Conservation (phyloP, 2,797 vertebrate species). For the Cottoperca gobio region DNA sequence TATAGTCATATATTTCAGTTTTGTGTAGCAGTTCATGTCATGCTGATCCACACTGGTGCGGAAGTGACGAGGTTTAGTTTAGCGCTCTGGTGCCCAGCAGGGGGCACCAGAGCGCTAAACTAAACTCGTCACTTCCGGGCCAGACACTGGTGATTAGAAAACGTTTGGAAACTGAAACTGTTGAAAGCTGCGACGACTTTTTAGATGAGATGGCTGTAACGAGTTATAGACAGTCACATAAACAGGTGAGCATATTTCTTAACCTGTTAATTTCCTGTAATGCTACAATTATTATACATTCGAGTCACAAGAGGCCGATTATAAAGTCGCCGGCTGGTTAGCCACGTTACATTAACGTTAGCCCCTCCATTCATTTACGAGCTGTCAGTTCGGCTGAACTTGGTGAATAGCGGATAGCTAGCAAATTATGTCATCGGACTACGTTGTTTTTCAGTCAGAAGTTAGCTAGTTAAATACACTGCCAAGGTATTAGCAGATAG, state of each 20-base stretch:
- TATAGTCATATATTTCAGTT: too few species aligned
- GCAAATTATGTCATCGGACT: not conserved
- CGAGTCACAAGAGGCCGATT: not conserved
- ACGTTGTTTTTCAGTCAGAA: not conserved
- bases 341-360: slow-evolving; percentile 25
- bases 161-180: slow-evolving; percentile 39
- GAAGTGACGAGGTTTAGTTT: too few species aligned
- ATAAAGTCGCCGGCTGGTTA: slow-evolving; percentile 4
- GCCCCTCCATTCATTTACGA: slow-evolving; percentile 44
- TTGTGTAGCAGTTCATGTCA: not conserved
- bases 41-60: not conserved
- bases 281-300: not conserved
- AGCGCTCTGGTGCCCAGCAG: not conserved
- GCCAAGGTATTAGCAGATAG: not conserved
- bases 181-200: not conserved
- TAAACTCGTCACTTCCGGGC: slow-evolving; percentile 46
- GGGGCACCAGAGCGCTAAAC: too few species aligned
- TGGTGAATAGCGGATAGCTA: slow-evolving; percentile 1
- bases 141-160: slow-evolving; percentile 3
- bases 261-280: rapidly evolving
- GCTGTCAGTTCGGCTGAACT: not conserved
- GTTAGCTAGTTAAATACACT: not conserved
- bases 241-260: slow-evolving; percentile 36
- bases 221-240: not conserved
- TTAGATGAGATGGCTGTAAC: slow-evolving; percentile 48